These are phyloP conservation scores for Phoeniculus purpureus DNA, from an alignment of 2,797 vertebrate species.

Conservation along the genomic window DNA sequence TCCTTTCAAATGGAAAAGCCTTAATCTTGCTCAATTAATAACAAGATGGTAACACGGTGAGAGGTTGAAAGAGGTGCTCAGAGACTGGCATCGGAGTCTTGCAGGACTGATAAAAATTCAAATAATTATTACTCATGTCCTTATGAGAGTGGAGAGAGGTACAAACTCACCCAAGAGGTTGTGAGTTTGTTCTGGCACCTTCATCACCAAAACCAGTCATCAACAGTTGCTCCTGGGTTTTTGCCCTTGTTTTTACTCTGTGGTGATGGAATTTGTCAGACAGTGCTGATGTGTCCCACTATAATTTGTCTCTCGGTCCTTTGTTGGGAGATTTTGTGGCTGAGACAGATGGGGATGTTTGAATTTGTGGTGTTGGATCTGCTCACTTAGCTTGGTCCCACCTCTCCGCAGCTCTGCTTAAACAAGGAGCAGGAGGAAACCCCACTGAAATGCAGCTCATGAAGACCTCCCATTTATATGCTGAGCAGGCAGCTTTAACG, in stretches of 20 bases:
- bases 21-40: background rate
- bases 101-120: background rate
- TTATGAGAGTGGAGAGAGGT: background rate
- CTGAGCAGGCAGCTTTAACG: background rate
- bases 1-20: background rate
- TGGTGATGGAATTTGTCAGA: no score
- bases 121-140: background rate
- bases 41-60: background rate
- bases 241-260: no score
- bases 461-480: background rate
- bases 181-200: background rate
- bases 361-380: no score
- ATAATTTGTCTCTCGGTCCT: no score
- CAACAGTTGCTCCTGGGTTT: no score
- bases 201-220: no score
- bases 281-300: no score
- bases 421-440: background rate
- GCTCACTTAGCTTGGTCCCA: no score
- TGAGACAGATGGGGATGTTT: no score
- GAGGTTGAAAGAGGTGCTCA: background rate
- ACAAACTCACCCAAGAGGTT: background rate
- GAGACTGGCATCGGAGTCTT: background rate
- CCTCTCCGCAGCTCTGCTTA: no score
- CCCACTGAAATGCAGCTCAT: background rate
- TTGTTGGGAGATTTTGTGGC: no score